A percentile compares a stretch with the other conserved stretches of the same genome.
Evolutionary conservation across 2,888 invertebrate species (phyloP).

Genomic region (Hemicrepidius hirtus): DNA sequence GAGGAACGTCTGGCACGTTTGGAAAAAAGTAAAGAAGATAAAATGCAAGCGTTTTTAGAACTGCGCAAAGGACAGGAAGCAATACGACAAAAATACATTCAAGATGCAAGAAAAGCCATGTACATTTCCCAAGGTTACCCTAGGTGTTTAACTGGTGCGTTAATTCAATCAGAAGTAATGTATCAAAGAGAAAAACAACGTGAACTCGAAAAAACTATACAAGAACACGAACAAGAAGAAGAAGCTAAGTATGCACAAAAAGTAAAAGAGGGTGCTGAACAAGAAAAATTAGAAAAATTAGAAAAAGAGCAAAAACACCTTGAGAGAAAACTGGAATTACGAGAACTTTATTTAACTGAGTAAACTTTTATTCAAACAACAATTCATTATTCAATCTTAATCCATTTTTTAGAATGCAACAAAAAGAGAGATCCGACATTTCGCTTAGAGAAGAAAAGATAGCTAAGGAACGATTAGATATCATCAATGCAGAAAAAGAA

Average conservation of each 20-base stretch:
- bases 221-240: conserved; percentile 63
- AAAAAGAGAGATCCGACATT: conserved; percentile 52
- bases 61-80: conserved; percentile 60
- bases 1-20: conserved; percentile 52
- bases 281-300: conserved; percentile 61
- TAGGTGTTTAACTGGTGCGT: conserved; percentile 64
- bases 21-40: conserved; percentile 49
- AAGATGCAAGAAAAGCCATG: conserved; percentile 58
- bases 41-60: conserved; percentile 53
- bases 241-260: conserved; percentile 60
- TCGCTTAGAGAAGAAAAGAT: conserved; percentile 59
- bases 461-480: conserved; percentile 66
- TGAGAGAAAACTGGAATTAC: conserved; percentile 59
- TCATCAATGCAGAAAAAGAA: conserved; percentile 66
- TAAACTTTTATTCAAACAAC: conserved; percentile 42
- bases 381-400: background rate
- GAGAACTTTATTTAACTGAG: conserved; percentile 57
- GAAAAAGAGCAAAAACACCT: conserved; percentile 57
- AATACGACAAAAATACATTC: conserved; percentile 61
- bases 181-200: conserved; percentile 66
- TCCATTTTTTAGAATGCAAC: conserved; percentile 54
- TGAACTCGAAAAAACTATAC: conserved; percentile 64
- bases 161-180: conserved; percentile 64
- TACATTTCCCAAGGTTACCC: conserved; percentile 64
- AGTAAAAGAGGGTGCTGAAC: conserved; percentile 59